Conservation (phyloP, 2,113 vertebrate genomes). For the Dasyornis broadbenti region DNA sequence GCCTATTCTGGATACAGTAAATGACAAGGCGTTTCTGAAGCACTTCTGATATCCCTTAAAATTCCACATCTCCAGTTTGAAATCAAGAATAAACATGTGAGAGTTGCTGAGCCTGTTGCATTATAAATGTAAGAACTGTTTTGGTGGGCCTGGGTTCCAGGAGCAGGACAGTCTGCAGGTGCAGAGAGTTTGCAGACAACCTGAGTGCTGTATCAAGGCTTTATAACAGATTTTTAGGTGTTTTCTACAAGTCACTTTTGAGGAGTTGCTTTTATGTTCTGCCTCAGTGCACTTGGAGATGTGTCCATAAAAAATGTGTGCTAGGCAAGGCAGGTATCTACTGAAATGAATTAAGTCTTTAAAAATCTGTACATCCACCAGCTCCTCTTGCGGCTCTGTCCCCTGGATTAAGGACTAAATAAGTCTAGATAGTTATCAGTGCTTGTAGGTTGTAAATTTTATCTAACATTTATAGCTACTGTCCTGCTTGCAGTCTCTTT, state of each 20-base stretch:
- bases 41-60: background rate
- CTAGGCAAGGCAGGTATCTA: background rate
- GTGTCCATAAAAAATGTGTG: background rate
- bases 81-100: background rate
- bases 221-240: accelerated
- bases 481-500: background rate
- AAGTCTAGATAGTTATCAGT: background rate
- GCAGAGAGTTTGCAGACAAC: background rate
- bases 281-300: background rate
- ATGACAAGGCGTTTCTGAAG: background rate
- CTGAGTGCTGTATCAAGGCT: background rate
- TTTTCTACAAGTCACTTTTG: background rate
- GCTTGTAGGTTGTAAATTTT: background rate
- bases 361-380: accelerated
- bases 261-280: background rate
- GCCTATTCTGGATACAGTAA: background rate
- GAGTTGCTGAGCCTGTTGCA: background rate
- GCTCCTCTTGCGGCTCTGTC: background rate
- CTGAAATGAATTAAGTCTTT: background rate
- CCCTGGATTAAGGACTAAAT: background rate
- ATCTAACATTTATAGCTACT: background rate
- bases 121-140: accelerated
- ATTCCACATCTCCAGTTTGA: background rate
- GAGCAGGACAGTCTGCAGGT: background rate
- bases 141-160: background rate